Percentiles rank a stretch among this genome's conserved stretches.
Conservation (phyloP, 2,888 invertebrate species). For the Drosophila longiperda region DNA sequence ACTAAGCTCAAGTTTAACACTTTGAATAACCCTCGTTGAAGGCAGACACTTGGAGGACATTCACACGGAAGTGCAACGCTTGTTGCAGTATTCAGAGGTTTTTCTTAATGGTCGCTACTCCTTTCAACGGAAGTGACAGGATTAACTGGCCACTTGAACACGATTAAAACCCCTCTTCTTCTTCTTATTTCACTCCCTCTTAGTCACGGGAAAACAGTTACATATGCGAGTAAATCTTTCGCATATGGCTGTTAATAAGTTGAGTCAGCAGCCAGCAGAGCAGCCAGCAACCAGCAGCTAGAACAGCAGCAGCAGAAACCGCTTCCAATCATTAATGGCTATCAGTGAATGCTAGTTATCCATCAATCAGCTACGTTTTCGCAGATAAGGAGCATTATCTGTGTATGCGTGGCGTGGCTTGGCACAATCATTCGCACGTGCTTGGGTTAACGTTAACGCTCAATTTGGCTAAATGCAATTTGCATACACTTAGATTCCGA, state of each 20-base stretch:
- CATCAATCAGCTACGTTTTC: conserved; percentile 30
- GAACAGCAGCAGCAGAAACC: conserved; percentile 3
- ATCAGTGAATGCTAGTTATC: conserved; percentile 28
- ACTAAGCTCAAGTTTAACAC: background rate
- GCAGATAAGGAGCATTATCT: conserved; percentile 37
- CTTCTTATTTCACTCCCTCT: background rate
- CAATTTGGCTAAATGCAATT: conserved; percentile 70
- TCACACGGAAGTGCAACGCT: conserved; percentile 57
- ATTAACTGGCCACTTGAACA: conserved; percentile 78
- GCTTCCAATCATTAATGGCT: conserved; percentile 30
- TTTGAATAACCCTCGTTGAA: conserved; percentile 40
- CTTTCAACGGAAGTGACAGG: conserved; percentile 64
- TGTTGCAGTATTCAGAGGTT: conserved; percentile 38
- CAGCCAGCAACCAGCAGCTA: background rate
- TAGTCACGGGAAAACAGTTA: conserved; percentile 12
- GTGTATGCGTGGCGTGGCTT: conserved; percentile 2
- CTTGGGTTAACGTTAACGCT: conserved; percentile 67
- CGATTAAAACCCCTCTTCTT: conserved; percentile 49
- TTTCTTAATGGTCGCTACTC: conserved; percentile 24
- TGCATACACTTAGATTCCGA: conserved; percentile 65
- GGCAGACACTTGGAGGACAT: conserved; percentile 34
- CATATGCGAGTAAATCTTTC: conserved; percentile 39
- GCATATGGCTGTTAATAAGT: conserved; percentile 43
- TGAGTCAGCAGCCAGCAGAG: conserved; percentile 8
- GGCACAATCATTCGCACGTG: conserved; percentile 74